phyloP scores from a whole-genome alignment of 2,113 vertebrate genomes.

The Silurus asotus region DNA sequence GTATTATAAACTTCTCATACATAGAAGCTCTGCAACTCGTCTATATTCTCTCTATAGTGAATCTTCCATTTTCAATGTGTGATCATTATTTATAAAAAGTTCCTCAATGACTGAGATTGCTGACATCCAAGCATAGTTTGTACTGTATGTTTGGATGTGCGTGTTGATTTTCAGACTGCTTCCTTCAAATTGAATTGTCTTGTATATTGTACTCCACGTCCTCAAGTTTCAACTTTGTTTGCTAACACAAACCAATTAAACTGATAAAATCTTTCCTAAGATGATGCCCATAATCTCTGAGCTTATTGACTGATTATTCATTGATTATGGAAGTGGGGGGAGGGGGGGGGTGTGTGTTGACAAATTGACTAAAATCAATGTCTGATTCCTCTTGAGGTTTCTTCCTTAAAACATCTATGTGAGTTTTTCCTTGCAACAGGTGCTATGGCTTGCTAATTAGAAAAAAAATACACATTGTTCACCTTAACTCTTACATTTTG shows the following conservation, averaged over 20 bases:
- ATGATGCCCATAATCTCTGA: constrained; percentile 7
- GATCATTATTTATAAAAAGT: not conserved
- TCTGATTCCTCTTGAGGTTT: no score
- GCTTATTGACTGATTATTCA: no score
- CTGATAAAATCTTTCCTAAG: not conserved
- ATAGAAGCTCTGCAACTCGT: not conserved
- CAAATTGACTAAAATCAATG: not conserved
- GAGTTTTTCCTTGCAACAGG: no score
- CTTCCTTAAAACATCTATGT: no score
- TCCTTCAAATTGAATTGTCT: not conserved
- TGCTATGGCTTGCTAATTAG: no score
- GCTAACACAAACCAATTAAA: constrained; percentile 12
- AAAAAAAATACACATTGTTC: no score
- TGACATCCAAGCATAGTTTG: not conserved
- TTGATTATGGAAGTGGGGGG: no score
- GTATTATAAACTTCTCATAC: not conserved
- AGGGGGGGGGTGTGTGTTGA: not conserved
- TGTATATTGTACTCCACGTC: not conserved
- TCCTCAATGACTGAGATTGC: not conserved
- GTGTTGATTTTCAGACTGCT: not conserved
- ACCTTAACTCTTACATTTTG: no score
- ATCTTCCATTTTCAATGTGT: not conserved
- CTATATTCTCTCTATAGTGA: no score
- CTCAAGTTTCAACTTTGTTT: not conserved
- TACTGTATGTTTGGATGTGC: not conserved